Percentiles rank a stretch among this genome's conserved stretches.
phyloP scores from a whole-genome alignment of 2,888 invertebrate species.

The Ptychoptera contaminata region DNA sequence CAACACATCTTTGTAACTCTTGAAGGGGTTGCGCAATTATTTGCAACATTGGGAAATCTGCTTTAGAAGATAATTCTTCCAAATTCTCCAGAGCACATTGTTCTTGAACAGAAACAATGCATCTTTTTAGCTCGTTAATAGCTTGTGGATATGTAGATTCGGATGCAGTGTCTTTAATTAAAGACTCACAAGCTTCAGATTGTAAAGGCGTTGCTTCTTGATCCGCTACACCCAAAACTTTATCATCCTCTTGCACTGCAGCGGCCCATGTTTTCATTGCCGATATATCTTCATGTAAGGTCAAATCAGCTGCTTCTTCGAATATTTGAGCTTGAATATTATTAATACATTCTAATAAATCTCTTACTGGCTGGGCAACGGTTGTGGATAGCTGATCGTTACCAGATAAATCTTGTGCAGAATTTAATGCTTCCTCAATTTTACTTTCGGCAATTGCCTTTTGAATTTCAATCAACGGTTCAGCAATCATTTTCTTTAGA shows the following conservation, averaged over 20 bases:
- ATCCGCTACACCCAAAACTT: slow-evolving; percentile 1
- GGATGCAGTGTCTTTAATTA: background rate
- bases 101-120: background rate
- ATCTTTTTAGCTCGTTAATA: background rate
- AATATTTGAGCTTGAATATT: slow-evolving; percentile 21
- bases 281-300: slow-evolving; percentile 41
- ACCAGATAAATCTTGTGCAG: background rate
- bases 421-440: slow-evolving; percentile 6
- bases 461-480: slow-evolving; percentile 9
- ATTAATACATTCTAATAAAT: slow-evolving; percentile 20
- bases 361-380: slow-evolving; percentile 12
- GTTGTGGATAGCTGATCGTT: background rate
- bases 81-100: slow-evolving; percentile 7
- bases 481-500: slow-evolving; percentile 6
- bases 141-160: background rate
- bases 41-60: slow-evolving; percentile 13
- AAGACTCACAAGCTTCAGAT: background rate
- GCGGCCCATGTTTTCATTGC: slow-evolving; percentile 39
- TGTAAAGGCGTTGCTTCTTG: background rate
- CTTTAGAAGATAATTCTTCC: background rate
- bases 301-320: slow-evolving; percentile 36
- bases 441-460: slow-evolving; percentile 4
- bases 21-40: slow-evolving; percentile 20
- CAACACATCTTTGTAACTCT: slow-evolving; percentile 22
- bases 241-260: slow-evolving; percentile 5